phyloP scores from a whole-genome alignment of 1,140 invertebrate genomes.

The Pentalonia nigronervosa region DNA sequence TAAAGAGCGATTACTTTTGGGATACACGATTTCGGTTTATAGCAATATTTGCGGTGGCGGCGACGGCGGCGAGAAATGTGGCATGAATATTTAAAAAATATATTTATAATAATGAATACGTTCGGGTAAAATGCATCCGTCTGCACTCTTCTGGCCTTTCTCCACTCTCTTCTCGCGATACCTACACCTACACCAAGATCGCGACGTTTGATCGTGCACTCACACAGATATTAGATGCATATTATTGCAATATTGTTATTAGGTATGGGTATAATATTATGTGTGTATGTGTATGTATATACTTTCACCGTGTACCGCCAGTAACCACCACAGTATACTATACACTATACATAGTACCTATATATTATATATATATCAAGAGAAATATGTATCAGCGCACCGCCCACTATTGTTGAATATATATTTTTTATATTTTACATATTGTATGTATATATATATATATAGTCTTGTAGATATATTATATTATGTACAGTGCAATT shows the following conservation, averaged over 20 bases:
- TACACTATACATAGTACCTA: neutral
- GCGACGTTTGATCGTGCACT: neutral
- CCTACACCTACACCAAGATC: neutral
- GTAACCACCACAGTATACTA: no score
- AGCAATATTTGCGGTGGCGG: neutral
- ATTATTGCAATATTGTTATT: neutral
- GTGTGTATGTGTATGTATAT: neutral
- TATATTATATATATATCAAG: neutral
- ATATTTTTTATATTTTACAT: neutral
- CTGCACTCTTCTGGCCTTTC: neutral
- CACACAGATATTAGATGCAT: neutral
- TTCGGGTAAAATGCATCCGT: constrained; percentile 20
- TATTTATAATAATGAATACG: neutral
- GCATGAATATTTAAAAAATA: neutral
- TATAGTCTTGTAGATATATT: neutral
- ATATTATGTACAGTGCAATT: neutral
- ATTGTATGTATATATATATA: neutral
- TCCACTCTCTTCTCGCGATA: neutral
- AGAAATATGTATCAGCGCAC: constrained; percentile 42
- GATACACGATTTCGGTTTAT: neutral
- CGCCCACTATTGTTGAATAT: constrained; percentile 38
- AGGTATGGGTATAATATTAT: neutral
- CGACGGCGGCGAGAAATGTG: neutral
- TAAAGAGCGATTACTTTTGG: neutral
- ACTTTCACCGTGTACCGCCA: neutral